phyloP scores from a whole-genome alignment of 2,888 invertebrate genomes.

The Netelia fuscicornis region DNA sequence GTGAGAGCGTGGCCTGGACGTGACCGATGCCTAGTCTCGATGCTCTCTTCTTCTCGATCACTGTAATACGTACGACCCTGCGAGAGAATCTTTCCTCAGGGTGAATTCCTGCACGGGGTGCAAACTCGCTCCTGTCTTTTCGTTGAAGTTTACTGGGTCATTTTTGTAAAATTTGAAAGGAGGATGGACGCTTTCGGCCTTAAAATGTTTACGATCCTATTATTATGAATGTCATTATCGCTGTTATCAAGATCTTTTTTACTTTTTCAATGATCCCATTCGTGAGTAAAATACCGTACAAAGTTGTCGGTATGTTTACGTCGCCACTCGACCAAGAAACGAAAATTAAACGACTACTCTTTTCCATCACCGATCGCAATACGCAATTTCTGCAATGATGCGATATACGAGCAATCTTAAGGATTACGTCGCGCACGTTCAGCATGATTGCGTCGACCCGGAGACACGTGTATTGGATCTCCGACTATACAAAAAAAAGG shows the following conservation, averaged over 20 bases:
- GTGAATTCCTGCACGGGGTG: conserved; percentile 4
- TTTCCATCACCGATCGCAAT: neutral
- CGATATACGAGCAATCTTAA: neutral
- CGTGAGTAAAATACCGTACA: too few species aligned
- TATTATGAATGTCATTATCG: too few species aligned
- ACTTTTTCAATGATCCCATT: too few species aligned
- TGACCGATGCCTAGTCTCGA: conserved; percentile 61
- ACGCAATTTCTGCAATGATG: neutral
- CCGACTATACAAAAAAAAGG: neutral
- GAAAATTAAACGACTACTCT: conserved; percentile 2
- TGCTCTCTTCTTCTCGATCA: conserved; percentile 44
- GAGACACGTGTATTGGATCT: conserved; percentile 5
- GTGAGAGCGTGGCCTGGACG: conserved; percentile 57
- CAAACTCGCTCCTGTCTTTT: neutral
- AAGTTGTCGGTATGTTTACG: neutral
- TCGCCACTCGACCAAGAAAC: neutral
- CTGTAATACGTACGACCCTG: conserved; percentile 24
- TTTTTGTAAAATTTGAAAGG: neutral
- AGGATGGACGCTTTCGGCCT: too few species aligned
- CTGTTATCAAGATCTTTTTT: too few species aligned
- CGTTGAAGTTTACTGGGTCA: neutral
- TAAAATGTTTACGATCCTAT: neutral
- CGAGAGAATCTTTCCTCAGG: neutral
- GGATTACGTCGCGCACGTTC: neutral
- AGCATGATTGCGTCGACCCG: neutral